Conservation (phyloP, 2,888 invertebrate genomes). For the Seira musarum region DNA sequence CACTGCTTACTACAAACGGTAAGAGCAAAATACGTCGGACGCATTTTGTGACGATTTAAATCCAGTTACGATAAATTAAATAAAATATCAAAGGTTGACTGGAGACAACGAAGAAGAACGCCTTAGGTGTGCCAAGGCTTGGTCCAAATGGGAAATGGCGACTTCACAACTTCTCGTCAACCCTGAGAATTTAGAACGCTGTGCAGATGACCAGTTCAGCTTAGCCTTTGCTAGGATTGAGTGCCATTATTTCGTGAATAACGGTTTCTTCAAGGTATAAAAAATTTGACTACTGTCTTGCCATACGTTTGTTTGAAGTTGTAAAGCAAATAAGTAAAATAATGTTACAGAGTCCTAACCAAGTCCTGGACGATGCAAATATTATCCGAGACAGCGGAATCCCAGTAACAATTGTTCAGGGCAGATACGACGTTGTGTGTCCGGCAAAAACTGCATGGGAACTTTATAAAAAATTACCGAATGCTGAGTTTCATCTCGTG, state of each 20-base stretch:
- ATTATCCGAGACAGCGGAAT: constrained; percentile 54
- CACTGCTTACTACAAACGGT: constrained; percentile 55
- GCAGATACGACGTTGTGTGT: constrained; percentile 57
- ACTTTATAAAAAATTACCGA: constrained; percentile 46
- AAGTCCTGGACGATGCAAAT: constrained; percentile 49
- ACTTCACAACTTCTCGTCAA: constrained; percentile 54
- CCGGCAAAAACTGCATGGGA: constrained; percentile 63
- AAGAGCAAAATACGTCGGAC: no score
- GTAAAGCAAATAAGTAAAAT: no score
- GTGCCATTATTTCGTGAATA: constrained; percentile 59
- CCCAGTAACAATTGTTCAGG: constrained; percentile 62
- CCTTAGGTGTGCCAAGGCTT: constrained; percentile 42
- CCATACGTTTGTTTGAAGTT: no score
- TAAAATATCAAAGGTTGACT: no score
- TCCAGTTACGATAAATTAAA: no score
- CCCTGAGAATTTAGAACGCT: constrained; percentile 45
- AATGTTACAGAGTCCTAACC: constrained; percentile 33
- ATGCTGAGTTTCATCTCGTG: constrained; percentile 50
- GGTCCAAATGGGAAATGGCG: constrained; percentile 60
- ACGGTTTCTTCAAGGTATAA: constrained; percentile 52
- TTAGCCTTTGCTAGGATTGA: constrained; percentile 58
- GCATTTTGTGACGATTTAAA: no score
- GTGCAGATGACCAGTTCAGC: constrained; percentile 44
- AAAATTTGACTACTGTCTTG: no score
- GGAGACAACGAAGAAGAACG: constrained; percentile 48